Evolutionary conservation across 2,888 invertebrate species (phyloP), one percentile per base, ranked within the genome.

Genomic region (Drosophila anomelani): DNA sequence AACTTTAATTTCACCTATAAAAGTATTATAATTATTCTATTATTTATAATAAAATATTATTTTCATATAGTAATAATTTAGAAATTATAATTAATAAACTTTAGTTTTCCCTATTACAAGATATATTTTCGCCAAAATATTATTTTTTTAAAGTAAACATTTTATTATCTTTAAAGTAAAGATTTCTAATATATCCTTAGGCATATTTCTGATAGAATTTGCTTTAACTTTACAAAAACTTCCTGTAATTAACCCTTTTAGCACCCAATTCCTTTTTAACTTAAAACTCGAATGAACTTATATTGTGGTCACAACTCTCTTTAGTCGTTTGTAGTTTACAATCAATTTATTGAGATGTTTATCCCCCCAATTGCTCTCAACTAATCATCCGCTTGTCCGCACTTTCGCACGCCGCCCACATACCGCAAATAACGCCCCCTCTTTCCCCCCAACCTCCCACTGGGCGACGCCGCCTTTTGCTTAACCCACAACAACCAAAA

Each of bases 331-430:
- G 23, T 66, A 44, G 64, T 53, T 53, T 66, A 26, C 59, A 72
- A 49, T 71, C 46, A 39, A 39, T 47, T 71, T 47, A 57, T 71
- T 58, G 47, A 59, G 60, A 59, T 72, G 47, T 17, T 58, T 68
- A 72, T 73, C 60, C 47, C 13, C 12, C 47, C 68, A 72, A 68
- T 68, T 62, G 44, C 75, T 51, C 51, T 75, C 39, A 75, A 75
- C 71, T 75, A 72, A 75, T 72, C 75, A 75, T 51, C 23, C 55
- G 76, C 71, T 34, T 64, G 67, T 66, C 44, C 74, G 71, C 71
- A 64, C 51, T 26, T 51, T 49, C 39, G 46, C 49, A 62, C 38
- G 34, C 51, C 69, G 34, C 68, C 47, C 73, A 68, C 73, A 72
- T 49, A 23, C 60, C 67, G 32, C 68, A 39, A 67, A 61, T 7